Evolutionary conservation across 1,140 invertebrate species (phyloP).

Genomic region (Vollenhovia emeryi): DNA sequence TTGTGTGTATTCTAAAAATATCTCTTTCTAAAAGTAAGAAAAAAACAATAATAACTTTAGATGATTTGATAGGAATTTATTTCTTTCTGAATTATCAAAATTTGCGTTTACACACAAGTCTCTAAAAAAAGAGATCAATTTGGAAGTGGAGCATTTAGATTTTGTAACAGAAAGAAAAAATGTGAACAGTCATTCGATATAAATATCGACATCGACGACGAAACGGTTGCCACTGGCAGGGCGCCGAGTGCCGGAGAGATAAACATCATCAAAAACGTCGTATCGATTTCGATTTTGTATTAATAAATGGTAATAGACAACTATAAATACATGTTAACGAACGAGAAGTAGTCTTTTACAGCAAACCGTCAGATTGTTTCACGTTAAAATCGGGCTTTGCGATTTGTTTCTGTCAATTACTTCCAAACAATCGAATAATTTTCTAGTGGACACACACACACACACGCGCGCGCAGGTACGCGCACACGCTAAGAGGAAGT

Average conservation of each 20-base stretch:
- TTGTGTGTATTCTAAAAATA: not conserved
- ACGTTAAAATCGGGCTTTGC: not conserved
- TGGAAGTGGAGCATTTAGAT: not conserved
- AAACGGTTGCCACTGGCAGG: slow-evolving; percentile 10
- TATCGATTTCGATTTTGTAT: slow-evolving; percentile 4
- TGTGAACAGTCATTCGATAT: not conserved
- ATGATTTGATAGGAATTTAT: not conserved
- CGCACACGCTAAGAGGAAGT: no score
- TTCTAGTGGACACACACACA: no score
- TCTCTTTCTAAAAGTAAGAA: not conserved
- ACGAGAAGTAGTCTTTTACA: not conserved
- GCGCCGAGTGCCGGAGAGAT: not conserved
- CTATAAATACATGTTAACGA: not conserved
- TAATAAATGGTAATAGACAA: not conserved
- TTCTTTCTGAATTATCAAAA: not conserved
- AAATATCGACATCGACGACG: not conserved
- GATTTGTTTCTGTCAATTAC: slow-evolving; percentile 3
- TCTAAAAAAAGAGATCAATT: not conserved
- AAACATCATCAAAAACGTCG: not conserved
- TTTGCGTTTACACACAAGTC: not conserved
- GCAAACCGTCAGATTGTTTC: not conserved
- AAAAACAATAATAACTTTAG: not conserved
- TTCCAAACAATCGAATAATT: not conserved
- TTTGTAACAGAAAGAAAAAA: not conserved
- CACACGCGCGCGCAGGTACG: no score